A percentile compares a stretch with the other conserved stretches of the same genome.
Conservation (phyloP, 2,113 vertebrate species). For the Rattus norvegicus region GRCr8 NC_086020.1:156189001-156189500, state of each 20-base stretch:
- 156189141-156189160: background rate
- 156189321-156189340: background rate
- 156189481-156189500: background rate
- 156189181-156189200: background rate
- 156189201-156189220: background rate
- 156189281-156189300: background rate
- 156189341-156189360: constrained; percentile 16
- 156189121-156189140: background rate
- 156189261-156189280: background rate
- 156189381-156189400: background rate
- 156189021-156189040: background rate
- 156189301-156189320: background rate
- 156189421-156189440: background rate
- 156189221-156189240: background rate
- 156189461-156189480: background rate
- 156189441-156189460: background rate
- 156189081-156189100: background rate
- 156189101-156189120: background rate
- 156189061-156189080: background rate
- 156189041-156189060: background rate
- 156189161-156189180: background rate
- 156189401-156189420: background rate
- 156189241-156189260: background rate
- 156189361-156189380: background rate
- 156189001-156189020: constrained; percentile 15